Conservation (phyloP, 2,113 vertebrate genomes). For the Pseudonaja textilis region DNA sequence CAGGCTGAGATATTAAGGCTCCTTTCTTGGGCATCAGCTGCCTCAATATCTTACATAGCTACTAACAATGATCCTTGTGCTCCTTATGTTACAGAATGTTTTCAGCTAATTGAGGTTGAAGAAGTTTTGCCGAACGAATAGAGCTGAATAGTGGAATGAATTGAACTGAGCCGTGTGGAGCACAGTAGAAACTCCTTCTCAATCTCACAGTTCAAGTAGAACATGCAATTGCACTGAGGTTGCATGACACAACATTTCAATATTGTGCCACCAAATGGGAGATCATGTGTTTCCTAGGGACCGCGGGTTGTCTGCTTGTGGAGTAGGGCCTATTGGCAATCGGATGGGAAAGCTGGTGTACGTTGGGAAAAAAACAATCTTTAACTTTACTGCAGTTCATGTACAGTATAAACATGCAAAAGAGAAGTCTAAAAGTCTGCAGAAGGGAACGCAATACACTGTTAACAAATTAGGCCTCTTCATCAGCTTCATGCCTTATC, state of each 20-base stretch:
- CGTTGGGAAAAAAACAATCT: background rate
- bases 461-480: background rate
- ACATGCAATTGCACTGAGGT: background rate
- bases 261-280: background rate
- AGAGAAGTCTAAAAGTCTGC: background rate
- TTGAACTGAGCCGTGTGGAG: background rate
- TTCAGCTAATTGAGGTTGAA: background rate
- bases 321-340: background rate
- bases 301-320: background rate
- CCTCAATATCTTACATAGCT: background rate
- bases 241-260: background rate
- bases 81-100: background rate
- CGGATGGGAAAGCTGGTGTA: background rate
- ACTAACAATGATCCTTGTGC: background rate
- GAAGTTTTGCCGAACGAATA: background rate
- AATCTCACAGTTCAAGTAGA: background rate
- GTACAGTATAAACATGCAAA: background rate
- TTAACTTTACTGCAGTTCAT: background rate
- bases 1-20: background rate
- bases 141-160: background rate
- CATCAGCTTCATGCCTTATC: background rate
- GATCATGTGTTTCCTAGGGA: background rate
- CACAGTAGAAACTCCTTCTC: background rate
- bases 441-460: background rate
- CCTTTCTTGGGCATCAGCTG: background rate